A percentile compares a stretch with the other conserved stretches of the same genome.
phyloP scores from a whole-genome alignment of 2,113 vertebrate genomes.

The Ophiodon elongatus region DNA sequence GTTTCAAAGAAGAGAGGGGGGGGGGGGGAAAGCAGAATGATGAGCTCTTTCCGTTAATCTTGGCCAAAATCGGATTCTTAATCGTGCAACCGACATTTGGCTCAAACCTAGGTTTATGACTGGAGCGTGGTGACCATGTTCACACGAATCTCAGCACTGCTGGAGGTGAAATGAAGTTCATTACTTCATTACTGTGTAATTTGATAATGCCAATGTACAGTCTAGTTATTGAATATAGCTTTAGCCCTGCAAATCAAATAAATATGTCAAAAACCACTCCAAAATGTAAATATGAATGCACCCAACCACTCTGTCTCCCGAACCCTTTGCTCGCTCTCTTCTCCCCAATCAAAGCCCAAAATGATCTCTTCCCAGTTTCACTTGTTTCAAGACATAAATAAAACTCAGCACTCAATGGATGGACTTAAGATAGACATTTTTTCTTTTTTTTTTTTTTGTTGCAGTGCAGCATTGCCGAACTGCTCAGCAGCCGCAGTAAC shows the following conservation, averaged over 20 bases:
- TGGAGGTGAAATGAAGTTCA: neutral
- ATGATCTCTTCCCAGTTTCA: conserved; percentile 2
- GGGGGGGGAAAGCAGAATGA: too few species aligned
- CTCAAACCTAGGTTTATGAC: too few species aligned
- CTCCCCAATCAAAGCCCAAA: neutral
- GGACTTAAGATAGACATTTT: conserved; percentile 42
- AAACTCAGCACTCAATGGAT: conserved; percentile 24
- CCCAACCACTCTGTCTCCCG: neutral
- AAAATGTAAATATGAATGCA: neutral
- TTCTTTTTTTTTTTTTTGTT: conserved; percentile 22
- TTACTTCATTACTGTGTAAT: neutral
- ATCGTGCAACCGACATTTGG: neutral
- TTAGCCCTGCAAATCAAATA: too few species aligned
- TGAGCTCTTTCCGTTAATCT: too few species aligned
- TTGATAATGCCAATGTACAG: neutral
- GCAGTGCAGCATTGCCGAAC: conserved; percentile 54
- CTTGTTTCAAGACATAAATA: conserved; percentile 26
- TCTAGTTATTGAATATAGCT: neutral
- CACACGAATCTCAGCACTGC: neutral
- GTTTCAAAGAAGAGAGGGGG: neutral
- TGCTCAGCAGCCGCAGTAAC: conserved; percentile 67
- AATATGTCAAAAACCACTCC: neutral
- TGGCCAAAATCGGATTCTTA: neutral
- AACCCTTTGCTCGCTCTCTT: neutral
- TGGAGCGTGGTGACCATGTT: neutral